A percentile compares a stretch with the other conserved stretches of the same genome.
These are phyloP conservation scores for Caenorhabditis plicata DNA, from an alignment of 2,888 invertebrate species.

Conservation along the genomic window DNA sequence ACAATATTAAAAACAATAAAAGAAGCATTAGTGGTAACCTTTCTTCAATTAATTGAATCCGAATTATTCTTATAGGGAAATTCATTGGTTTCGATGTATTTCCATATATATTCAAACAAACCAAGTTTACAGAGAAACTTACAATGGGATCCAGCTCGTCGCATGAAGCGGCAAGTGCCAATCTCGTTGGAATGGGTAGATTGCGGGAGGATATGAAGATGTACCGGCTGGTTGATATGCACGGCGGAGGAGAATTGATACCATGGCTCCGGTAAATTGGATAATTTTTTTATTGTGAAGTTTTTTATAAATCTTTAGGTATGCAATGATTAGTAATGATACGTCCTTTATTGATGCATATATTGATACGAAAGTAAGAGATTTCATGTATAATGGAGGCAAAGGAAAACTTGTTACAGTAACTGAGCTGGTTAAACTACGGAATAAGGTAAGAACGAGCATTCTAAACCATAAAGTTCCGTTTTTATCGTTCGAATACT, in stretches of 20 bases:
- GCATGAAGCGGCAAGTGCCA: slow-evolving; percentile 21
- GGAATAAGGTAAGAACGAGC: slow-evolving; percentile 69
- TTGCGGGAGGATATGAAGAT: slow-evolving; percentile 40
- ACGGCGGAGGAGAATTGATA: slow-evolving; percentile 89
- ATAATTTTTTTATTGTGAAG: background rate
- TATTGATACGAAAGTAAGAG: slow-evolving; percentile 73
- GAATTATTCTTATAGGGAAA: too few species aligned
- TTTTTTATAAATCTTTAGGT: slow-evolving; percentile 39
- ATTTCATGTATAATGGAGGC: slow-evolving; percentile 89
- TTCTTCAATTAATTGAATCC: too few species aligned
- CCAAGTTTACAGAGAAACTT: too few species aligned
- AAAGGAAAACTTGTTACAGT: slow-evolving; percentile 87
- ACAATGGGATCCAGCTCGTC: slow-evolving; percentile 38
- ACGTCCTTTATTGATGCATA: slow-evolving; percentile 46
- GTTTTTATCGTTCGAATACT: too few species aligned
- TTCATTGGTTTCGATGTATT: too few species aligned
- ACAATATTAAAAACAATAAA: too few species aligned
- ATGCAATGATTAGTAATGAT: slow-evolving; percentile 54
- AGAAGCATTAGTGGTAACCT: too few species aligned
- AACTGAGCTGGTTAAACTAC: slow-evolving; percentile 80
- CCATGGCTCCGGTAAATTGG: slow-evolving; percentile 72
- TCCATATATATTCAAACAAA: too few species aligned
- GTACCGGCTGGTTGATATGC: slow-evolving; percentile 76
- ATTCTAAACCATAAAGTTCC: too few species aligned
- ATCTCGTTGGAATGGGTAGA: slow-evolving; percentile 37